Conservation (phyloP, 2,113 vertebrate species). For the Hyperopisus bebe region DNA sequence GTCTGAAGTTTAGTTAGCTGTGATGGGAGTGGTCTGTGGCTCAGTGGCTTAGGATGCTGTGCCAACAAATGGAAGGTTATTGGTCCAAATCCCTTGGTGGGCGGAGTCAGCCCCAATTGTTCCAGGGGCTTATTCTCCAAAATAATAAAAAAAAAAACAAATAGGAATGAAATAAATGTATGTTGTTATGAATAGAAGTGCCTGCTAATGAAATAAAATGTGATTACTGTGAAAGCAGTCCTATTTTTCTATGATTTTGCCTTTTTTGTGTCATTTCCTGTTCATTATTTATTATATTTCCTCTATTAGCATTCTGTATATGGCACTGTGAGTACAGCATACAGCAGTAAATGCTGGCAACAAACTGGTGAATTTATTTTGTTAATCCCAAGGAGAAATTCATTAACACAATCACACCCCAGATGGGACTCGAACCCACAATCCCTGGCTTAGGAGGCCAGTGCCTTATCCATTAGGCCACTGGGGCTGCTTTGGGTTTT, state of each 20-base stretch:
- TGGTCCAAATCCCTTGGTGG: neutral
- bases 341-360: neutral
- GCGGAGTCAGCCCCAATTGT: neutral
- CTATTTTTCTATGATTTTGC: neutral
- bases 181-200: neutral
- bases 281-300: neutral
- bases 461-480: slow-evolving; percentile 48
- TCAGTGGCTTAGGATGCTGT: neutral
- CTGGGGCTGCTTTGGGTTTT: neutral
- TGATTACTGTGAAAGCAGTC: neutral
- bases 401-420: slow-evolving; percentile 5
- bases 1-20: neutral
- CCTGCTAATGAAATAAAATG: neutral
- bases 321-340: neutral
- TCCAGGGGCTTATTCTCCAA: neutral
- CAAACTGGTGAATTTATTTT: neutral
- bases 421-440: slow-evolving; percentile 41
- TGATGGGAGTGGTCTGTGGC: neutral
- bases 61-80: neutral
- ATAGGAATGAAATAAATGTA: neutral
- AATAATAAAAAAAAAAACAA: neutral
- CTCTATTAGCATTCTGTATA: neutral
- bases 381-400: neutral
- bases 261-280: neutral
- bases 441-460: slow-evolving; percentile 50